Evolutionary conservation across 1,140 invertebrate genomes (phyloP), one percentile per base, ranked within the genome.

Genomic region (Spodoptera frugiperda): DNA sequence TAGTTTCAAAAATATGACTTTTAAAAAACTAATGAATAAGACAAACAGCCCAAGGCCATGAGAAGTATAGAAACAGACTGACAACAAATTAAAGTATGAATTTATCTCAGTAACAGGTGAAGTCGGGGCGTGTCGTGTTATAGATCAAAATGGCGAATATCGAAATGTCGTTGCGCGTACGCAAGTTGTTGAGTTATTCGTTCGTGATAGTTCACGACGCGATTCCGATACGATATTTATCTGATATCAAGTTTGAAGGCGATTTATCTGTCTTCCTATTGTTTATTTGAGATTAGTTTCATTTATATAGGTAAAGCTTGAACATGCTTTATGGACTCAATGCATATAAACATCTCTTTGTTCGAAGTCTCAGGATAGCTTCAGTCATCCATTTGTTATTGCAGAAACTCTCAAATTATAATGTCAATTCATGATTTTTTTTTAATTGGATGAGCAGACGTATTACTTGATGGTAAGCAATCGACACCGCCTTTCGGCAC

Each of bases 161-260:
- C 55, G 55, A 74, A 74, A 74, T 74, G 71, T 74, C 63, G 54
- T 48, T 73, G 71, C 71, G 71, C 53, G 63, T 67, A 67, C 63
- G 63, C 63, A 67, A 57, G 63, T 25, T 39, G 44, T 46, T 74
- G 71, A 74, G 55, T 61, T 74, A 74, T 74, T 49, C 46, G 55
- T 49, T 74, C 71, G 71, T 74, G 71, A 74, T 74, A 74, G 71
- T 74, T 74, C 71, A 74, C 46, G 55, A 33, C 44, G 55, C 55
- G 71, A 72, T 72, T 44, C 25, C 71, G 44, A 74, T 59, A 49
- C 71, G 71, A 74, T 74, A 74, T 74, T 74, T 74, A 74, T 74
- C 71, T 70, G 49, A n/a, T 54, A 70, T 70, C 67, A 12, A 14
- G 4, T 21, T 53, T 54, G 46, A 53, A 46, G 49, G 67, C 67